Evolutionary conservation across 64 coral and sea anemone species (phyloP).

Genomic region (Dendronephthya gigantea): DNA sequence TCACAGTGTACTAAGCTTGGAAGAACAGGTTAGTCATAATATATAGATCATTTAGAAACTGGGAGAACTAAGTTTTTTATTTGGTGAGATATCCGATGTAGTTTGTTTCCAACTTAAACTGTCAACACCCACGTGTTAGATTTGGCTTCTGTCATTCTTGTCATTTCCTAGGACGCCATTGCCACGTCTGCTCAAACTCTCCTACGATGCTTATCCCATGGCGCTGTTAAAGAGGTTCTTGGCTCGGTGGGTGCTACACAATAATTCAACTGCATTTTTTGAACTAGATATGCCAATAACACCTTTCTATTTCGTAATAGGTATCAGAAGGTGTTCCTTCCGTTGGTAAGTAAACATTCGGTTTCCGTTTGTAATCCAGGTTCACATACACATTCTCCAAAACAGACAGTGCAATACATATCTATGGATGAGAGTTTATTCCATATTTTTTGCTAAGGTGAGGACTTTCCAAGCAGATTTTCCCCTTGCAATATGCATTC

Average conservation of each 20-base stretch:
- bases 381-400: too few relatives aligned
- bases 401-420: too few relatives aligned
- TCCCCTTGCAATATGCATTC: too few relatives aligned
- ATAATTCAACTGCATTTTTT: too few relatives aligned
- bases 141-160: conserved; percentile 27
- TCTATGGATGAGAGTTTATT: too few relatives aligned
- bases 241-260: conserved; percentile 66
- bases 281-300: too few relatives aligned
- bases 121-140: too few relatives aligned
- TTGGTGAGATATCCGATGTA: not conserved
- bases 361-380: not conserved
- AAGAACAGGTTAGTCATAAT: conserved; percentile 97
- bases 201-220: conserved; percentile 81
- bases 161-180: conserved; percentile 48
- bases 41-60: too few relatives aligned
- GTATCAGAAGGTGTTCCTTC: not conserved
- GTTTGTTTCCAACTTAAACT: not conserved
- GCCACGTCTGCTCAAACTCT: conserved; percentile 78
- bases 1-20: conserved; percentile 77
- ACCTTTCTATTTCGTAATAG: too few relatives aligned
- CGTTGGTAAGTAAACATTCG: not conserved
- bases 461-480: too few relatives aligned
- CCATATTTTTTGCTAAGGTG: too few relatives aligned
- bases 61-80: too few relatives aligned
- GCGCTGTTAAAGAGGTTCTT: conserved; percentile 80